phyloP scores from a whole-genome alignment of 2,113 vertebrate species.

The Puntigrus tetrazona region DNA sequence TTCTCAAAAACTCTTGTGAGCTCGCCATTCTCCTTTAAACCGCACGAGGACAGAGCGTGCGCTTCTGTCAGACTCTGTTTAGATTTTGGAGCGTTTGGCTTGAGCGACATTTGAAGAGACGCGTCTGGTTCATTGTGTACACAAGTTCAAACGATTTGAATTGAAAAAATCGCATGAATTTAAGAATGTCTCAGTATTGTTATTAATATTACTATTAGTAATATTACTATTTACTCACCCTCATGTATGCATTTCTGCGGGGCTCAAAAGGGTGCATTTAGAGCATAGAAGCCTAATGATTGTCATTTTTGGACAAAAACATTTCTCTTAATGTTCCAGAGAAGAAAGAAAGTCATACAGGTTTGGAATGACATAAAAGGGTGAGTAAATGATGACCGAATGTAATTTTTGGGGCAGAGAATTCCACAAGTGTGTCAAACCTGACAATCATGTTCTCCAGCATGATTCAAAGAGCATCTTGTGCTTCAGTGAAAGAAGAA shows the following conservation, averaged over 20 bases:
- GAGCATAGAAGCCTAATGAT: neutral
- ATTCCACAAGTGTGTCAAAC: neutral
- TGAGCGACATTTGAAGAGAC: neutral
- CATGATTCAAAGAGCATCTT: neutral
- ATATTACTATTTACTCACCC: neutral
- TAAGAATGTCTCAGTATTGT: neutral
- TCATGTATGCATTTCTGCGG: neutral
- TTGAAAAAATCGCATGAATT: neutral
- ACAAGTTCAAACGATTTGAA: neutral
- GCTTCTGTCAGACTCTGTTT: neutral
- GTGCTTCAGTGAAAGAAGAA: neutral
- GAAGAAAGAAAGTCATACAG: neutral
- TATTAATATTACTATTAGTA: too few relatives aligned
- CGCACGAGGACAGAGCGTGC: neutral
- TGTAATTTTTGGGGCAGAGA: neutral
- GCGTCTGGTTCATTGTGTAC: neutral
- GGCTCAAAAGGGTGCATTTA: neutral
- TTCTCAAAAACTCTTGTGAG: slow-evolving; percentile 1
- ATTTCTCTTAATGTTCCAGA: neutral
- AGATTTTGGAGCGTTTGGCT: neutral
- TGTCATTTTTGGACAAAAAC: too few relatives aligned
- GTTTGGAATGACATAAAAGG: neutral
- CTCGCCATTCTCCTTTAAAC: slow-evolving; percentile 17
- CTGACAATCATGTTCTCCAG: neutral
- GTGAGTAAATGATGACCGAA: neutral